Evolutionary conservation across 2,797 vertebrate species (phyloP).

Genomic region (Pangasius djambal): DNA sequence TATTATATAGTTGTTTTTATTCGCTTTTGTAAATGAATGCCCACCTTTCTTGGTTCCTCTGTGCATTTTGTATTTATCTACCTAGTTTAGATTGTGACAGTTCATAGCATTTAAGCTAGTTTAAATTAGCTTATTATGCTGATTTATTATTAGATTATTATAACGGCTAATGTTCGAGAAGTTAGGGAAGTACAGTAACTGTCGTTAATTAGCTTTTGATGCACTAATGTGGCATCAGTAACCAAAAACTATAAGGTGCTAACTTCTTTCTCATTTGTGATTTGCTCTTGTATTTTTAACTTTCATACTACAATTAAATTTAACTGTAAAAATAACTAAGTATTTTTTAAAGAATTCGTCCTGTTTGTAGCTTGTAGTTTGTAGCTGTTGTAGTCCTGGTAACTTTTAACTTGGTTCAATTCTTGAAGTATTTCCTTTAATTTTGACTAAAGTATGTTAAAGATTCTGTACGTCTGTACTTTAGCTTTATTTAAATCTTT

Average conservation of each 20-base stretch:
- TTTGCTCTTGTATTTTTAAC: neutral
- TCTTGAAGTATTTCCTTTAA: neutral
- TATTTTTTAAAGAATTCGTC: neutral
- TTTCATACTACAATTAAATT: neutral
- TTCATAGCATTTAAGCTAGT: neutral
- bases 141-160: neutral
- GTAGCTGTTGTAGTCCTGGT: too few relatives aligned
- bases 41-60: neutral
- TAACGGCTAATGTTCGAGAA: neutral
- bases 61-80: neutral
- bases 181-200: neutral
- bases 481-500: neutral
- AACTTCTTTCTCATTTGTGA: neutral
- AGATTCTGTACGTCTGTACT: neutral
- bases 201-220: neutral
- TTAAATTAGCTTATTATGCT: neutral
- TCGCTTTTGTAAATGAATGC: neutral
- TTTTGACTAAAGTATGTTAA: neutral
- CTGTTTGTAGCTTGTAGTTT: neutral
- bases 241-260: neutral
- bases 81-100: neutral
- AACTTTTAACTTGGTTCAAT: neutral
- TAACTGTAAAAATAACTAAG: neutral
- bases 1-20: neutral
- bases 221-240: neutral